Evolutionary conservation across 2,113 vertebrate genomes (phyloP), one percentile per base, ranked within the genome.

Genomic region (Zingel zingel): DNA sequence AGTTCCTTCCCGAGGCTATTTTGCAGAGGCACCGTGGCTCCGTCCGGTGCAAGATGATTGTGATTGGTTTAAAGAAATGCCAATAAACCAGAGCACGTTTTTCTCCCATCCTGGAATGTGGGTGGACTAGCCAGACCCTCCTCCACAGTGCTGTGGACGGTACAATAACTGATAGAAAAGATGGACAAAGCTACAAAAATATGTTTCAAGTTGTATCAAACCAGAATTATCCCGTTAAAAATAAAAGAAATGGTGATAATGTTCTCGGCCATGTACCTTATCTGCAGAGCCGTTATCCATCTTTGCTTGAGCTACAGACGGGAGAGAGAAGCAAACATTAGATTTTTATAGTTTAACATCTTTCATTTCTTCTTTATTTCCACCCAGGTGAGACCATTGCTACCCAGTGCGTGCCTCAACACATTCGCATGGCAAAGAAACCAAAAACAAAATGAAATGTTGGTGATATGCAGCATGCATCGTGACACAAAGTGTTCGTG

Each of bases 261-360:
- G 8, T 15, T 1, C 3, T 11, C 0, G 27, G 39, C 50, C 53
- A 81, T 93, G 1, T 90, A 96, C 95, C 95, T 95, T 94, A 45
- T 94, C 93, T 5, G 81, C 73, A 57, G 92, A 79, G 33, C 92
- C 90, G 12, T 93, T 95, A 50, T 95, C 95, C 76, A 88, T 88
- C 91, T 94, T 94, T 45, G 88, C 89, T 86, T 90, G 93, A 91
- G 93, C 95, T 96, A 14, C 45, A 86, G 45, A 62, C 23, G 77
- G 30, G 8, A 89, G 59, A 80, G 12, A 77, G 33, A 74, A 76
- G 30, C 53, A 82, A n/a, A 47, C 0, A 14, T 81, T 70, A 83
- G 18, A 50, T 45, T 68, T 45, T 68, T 21, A 14, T 67, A 21
- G 4, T 1, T 54, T 21, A 78, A 70, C 3, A 36, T 64, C 48